These are phyloP conservation scores for Ceryle rudis DNA, from an alignment of 2,797 vertebrate genomes.

Conservation along the genomic window DNA sequence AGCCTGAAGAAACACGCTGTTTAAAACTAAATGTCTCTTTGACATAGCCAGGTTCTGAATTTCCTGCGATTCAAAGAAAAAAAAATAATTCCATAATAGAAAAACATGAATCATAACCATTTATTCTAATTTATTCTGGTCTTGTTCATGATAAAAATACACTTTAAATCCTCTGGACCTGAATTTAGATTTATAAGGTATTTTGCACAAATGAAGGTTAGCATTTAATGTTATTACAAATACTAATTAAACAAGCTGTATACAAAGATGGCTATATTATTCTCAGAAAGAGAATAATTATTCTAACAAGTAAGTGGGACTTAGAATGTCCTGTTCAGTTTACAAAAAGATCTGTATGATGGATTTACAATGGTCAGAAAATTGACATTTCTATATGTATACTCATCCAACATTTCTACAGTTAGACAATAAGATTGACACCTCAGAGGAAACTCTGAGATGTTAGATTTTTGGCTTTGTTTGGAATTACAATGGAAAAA, in stretches of 20 bases:
- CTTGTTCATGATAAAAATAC: background rate
- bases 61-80: constrained; percentile 72
- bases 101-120: background rate
- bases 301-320: background rate
- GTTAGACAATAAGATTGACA: background rate
- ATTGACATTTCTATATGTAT: too few species aligned
- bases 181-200: background rate
- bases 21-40: constrained; percentile 75
- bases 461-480: background rate
- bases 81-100: background rate
- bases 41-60: constrained; percentile 51
- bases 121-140: background rate
- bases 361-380: background rate
- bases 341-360: background rate
- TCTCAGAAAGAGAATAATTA: background rate
- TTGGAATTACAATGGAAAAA: background rate
- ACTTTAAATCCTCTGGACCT: background rate
- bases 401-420: background rate
- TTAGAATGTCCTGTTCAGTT: background rate
- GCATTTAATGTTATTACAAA: background rate
- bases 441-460: background rate
- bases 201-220: background rate
- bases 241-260: background rate
- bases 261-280: background rate
- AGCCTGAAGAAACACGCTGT: constrained; percentile 52